phyloP scores from a whole-genome alignment of 30 jellyfish, hydroid and myxozoan genomes.

The Mastigias papua region DNA sequence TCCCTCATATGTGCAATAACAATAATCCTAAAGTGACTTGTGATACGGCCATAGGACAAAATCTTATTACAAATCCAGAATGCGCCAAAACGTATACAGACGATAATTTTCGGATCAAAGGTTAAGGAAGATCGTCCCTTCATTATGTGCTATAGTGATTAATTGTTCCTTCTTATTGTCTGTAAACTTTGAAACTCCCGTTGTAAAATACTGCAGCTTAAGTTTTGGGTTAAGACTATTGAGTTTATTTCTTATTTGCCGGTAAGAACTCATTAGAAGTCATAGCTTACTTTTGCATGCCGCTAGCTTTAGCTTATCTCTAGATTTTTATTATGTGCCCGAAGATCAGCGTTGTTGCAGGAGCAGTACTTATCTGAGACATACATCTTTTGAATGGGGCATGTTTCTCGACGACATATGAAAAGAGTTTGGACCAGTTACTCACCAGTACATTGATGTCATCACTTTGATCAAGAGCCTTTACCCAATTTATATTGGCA shows the following conservation, averaged over 20 bases:
- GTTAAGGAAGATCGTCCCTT: no score
- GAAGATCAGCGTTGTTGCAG: slow-evolving; percentile 15
- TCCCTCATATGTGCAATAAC: no score
- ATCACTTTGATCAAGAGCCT: slow-evolving; percentile 16
- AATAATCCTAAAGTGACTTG: no score
- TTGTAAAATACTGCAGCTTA: background rate
- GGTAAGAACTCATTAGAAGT: background rate
- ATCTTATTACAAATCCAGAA: no score
- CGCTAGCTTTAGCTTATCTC: no score
- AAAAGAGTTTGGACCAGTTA: slow-evolving; percentile 17
- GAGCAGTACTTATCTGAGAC: slow-evolving; percentile 28
- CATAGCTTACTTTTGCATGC: slow-evolving; percentile 7
- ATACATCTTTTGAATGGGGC: slow-evolving; percentile 14
- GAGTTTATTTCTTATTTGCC: slow-evolving; percentile 10
- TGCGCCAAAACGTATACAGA: no score
- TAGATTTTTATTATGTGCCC: slow-evolving; percentile 3
- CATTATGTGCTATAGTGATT: no score
- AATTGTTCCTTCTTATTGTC: no score
- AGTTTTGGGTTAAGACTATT: slow-evolving; percentile 15
- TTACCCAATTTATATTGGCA: slow-evolving; percentile 8
- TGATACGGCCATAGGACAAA: no score
- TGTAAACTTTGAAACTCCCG: background rate
- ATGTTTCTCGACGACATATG: slow-evolving; percentile 14
- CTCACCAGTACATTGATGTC: slow-evolving; percentile 23
- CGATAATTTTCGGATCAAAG: no score